These are phyloP conservation scores for Agelastica alni DNA, from an alignment of 2,888 invertebrate species.

Conservation along the genomic window DNA sequence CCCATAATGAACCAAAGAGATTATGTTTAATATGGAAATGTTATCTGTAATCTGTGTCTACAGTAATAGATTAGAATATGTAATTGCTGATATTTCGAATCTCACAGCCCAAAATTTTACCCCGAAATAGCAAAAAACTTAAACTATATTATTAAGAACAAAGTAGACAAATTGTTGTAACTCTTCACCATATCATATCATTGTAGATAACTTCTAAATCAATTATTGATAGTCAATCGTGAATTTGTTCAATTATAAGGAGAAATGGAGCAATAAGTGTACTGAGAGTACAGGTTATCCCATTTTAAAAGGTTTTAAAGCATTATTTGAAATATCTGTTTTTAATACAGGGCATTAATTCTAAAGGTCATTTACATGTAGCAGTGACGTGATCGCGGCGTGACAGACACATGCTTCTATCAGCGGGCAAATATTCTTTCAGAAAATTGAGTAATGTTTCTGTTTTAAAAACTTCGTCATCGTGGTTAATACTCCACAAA, in stretches of 20 bases:
- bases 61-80: slow-evolving; percentile 6
- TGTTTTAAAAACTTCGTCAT: no score
- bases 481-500: no score
- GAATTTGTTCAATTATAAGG: slow-evolving; percentile 38
- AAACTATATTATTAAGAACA: slow-evolving; percentile 10
- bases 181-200: slow-evolving; percentile 29
- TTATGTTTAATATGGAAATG: no score
- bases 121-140: slow-evolving; percentile 3
- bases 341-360: no score
- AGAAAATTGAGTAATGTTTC: no score
- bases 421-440: no score
- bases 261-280: slow-evolving; percentile 42
- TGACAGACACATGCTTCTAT: no score
- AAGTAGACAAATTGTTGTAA: slow-evolving; percentile 13
- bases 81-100: slow-evolving; percentile 14
- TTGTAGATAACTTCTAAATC: slow-evolving; percentile 30
- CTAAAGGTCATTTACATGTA: no score
- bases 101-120: not conserved
- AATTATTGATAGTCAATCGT: slow-evolving; percentile 39
- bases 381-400: no score
- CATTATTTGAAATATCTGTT: not conserved
- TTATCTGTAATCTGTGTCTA: slow-evolving; percentile 4
- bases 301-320: not conserved
- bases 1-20: no score
- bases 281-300: slow-evolving; percentile 18